A percentile compares a stretch with the other conserved stretches of the same genome.
phyloP scores from a whole-genome alignment of 2,888 invertebrate species.

The Pimpla rufipes region DNA sequence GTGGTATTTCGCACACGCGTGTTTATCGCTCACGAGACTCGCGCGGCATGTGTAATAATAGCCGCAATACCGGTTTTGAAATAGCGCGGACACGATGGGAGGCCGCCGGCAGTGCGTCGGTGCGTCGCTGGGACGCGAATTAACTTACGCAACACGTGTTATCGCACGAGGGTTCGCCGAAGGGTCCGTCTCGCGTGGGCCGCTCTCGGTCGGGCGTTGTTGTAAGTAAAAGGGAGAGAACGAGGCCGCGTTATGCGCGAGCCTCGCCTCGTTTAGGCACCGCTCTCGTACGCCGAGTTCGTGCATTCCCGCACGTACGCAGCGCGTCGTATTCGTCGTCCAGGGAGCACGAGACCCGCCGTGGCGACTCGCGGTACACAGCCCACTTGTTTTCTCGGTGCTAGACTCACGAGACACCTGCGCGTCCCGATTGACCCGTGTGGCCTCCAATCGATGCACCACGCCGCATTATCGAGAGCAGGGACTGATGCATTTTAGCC shows the following conservation, averaged over 20 bases:
- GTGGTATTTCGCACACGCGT: background rate
- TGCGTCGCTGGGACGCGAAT: slow-evolving; percentile 2
- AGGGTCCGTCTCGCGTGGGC: background rate
- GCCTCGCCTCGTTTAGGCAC: slow-evolving; percentile 44
- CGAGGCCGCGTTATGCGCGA: slow-evolving; percentile 46
- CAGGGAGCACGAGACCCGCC: background rate
- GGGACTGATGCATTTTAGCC: background rate
- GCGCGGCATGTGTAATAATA: background rate
- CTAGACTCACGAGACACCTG: background rate
- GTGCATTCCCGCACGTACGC: slow-evolving; percentile 66
- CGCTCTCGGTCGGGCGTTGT: background rate
- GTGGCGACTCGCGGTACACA: background rate
- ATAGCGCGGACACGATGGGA: slow-evolving; percentile 30
- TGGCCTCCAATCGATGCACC: slow-evolving; percentile 4
- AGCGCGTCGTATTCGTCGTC: background rate
- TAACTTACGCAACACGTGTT: slow-evolving; percentile 6
- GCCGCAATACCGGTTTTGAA: slow-evolving; percentile 46
- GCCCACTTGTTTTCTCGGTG: background rate
- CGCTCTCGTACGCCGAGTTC: slow-evolving; percentile 27
- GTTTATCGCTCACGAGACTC: background rate
- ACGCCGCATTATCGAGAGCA: background rate
- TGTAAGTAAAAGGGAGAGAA: slow-evolving; percentile 36
- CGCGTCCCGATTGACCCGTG: background rate
- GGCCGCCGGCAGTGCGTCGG: background rate
- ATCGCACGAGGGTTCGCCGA: slow-evolving; percentile 3